Base-by-base conservation (phyloP, 1,140 invertebrate genomes). In the Aphidius ervi region DNA sequence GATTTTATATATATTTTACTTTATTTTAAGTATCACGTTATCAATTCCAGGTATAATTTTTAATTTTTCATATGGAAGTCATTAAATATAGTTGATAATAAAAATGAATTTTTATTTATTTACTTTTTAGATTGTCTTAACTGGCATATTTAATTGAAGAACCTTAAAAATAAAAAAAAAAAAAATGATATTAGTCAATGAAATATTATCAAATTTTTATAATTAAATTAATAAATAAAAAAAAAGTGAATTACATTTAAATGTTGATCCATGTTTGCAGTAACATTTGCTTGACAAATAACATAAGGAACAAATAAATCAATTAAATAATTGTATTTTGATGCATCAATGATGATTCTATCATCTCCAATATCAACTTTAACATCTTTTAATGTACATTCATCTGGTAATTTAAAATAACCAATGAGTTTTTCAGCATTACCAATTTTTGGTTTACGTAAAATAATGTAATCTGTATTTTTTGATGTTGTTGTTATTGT, bases 291-390 rank as follows among this genome's bases (percentile, higher is more conserved):
- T 66, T 83, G 81, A 62, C 86, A 74, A 31, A 91, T 73, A 45
- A 73, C 70, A 71, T 82, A 84, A 5, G 88, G 87, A 16, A 91
- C 68, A 71, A 85, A 91, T 58, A 88, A 80, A 73, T 92, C 88
- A 43, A 89, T 76, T 16, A 85, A 68, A 67, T 85, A 84, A 45
- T 81, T 80, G 65, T 80, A 77, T 47, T 82, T 83, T 47, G 80
- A 67, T 31, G 81, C 82, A 65, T 87, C 83, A 48, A 92, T 71
- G 20, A 90, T 68, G 59, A 92, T 83, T 62, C 89, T 80, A 79
- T 92, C 88, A 67, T 88, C 86, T 2, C 88, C 86, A 54, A 92
- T 68, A 69, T 89, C 83, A 50, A 91, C 74, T 16, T 71, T 82
- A 8, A 92, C 64, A 64, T 88, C 85, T 55, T 84, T 75, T 1